Conservation (phyloP, 2,888 invertebrate genomes). For the Spisula subtruncata region DNA sequence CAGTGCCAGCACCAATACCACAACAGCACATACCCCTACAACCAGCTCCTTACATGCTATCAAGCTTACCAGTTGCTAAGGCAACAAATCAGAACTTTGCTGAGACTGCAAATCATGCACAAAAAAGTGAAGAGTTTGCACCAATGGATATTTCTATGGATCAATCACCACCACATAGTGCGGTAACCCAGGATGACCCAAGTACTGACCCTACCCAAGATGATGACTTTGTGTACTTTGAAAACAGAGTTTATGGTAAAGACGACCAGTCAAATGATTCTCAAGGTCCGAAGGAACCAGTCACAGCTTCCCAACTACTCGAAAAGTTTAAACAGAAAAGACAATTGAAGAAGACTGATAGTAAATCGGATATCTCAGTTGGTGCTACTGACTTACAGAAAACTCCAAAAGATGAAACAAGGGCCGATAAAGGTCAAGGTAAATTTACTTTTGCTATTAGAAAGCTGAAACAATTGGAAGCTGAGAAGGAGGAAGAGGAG, state of each 20-base stretch:
- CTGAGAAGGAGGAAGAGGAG: slow-evolving; percentile 69
- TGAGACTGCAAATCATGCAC: not conserved
- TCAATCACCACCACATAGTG: not conserved
- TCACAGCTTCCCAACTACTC: slow-evolving; percentile 68
- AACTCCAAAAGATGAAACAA: slow-evolving; percentile 28
- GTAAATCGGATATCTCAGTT: slow-evolving; percentile 40
- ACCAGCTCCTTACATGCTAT: not conserved
- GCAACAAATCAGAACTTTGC: not conserved
- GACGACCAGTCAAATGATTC: slow-evolving; percentile 28
- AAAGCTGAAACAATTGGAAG: slow-evolving; percentile 69
- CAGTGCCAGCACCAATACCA: slow-evolving; percentile 22
- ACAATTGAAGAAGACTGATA: slow-evolving; percentile 51
- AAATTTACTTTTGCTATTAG: slow-evolving; percentile 69
- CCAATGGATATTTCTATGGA: slow-evolving; percentile 22
- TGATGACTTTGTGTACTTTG: slow-evolving; percentile 60
- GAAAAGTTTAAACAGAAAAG: slow-evolving; percentile 70
- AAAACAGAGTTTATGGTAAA: slow-evolving; percentile 53
- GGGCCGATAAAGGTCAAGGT: slow-evolving; percentile 38
- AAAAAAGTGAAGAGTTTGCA: slow-evolving; percentile 3
- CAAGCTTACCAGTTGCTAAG: not conserved
- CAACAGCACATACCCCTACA: slow-evolving; percentile 20
- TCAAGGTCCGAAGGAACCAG: slow-evolving; percentile 57
- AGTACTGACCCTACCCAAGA: not conserved
- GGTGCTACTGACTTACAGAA: slow-evolving; percentile 35
- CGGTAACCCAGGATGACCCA: not conserved